Evolutionary conservation across 2,888 invertebrate genomes (phyloP).

Genomic region (Timema cristinae): DNA sequence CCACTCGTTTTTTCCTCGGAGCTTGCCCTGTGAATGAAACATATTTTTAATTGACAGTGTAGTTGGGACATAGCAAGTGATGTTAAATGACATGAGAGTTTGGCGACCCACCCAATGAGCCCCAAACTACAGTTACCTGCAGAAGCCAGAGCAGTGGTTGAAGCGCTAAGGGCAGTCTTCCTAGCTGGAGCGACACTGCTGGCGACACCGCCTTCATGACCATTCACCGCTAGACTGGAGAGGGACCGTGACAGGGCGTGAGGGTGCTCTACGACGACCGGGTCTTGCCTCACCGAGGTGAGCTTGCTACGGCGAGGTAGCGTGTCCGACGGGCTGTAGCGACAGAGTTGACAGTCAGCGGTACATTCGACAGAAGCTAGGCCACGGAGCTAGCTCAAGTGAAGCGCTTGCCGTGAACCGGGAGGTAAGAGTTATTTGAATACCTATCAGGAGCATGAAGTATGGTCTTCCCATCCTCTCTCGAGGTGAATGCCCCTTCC

Average conservation of each 20-base stretch:
- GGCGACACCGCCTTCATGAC: not conserved
- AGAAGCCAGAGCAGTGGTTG: conserved; percentile 37
- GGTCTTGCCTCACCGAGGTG: conserved; percentile 28
- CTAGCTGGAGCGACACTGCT: not conserved
- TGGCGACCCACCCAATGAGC: too few species aligned
- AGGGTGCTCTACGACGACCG: conserved; percentile 23
- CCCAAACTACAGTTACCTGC: conserved; percentile 17
- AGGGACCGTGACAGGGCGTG: conserved; percentile 35
- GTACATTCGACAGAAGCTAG: too few species aligned
- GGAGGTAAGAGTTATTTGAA: too few species aligned
- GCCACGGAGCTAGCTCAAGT: too few species aligned
- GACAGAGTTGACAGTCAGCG: not conserved
- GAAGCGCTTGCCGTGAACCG: too few species aligned
- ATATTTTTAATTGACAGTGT: conserved; percentile 15
- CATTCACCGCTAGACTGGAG: conserved; percentile 32
- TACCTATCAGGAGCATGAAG: too few species aligned
- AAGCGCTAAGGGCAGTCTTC: conserved; percentile 35
- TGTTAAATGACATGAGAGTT: too few species aligned
- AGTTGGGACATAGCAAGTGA: too few species aligned
- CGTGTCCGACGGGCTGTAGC: conserved; percentile 38
- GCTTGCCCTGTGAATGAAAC: conserved; percentile 41
- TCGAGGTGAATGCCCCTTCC: too few species aligned
- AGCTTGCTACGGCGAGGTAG: conserved; percentile 44
- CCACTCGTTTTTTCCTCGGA: conserved; percentile 56
- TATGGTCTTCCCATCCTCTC: too few species aligned